phyloP scores from a whole-genome alignment of 2,797 vertebrate genomes.

The Setipinna tenuifilis region DNA sequence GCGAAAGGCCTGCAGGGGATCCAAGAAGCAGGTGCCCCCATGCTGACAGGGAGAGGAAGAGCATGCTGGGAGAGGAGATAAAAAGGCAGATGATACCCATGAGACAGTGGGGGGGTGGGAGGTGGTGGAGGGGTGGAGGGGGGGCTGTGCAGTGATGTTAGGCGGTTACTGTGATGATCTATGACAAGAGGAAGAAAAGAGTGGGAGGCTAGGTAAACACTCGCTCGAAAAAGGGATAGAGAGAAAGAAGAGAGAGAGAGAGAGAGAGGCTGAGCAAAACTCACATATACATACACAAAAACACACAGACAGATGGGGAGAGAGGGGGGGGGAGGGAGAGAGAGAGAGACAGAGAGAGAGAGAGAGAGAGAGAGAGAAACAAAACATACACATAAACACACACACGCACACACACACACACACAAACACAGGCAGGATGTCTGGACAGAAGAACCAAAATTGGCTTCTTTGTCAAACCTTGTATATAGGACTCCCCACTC shows the following conservation, averaged over 20 bases:
- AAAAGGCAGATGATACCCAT: background rate
- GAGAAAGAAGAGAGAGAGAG: too few species aligned
- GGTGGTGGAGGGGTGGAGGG: too few species aligned
- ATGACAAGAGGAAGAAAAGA: background rate
- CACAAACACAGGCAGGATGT: background rate
- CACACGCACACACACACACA: too few species aligned
- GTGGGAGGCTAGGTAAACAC: background rate
- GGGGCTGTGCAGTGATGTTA: background rate
- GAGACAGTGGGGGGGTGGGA: background rate
- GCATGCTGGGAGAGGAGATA: constrained; percentile 65
- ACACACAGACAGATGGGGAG: too few species aligned
- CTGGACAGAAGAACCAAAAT: background rate
- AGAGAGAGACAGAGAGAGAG: too few species aligned
- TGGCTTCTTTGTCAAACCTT: background rate
- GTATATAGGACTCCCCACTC: background rate
- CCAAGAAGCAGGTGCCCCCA: constrained; percentile 74
- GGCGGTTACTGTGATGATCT: constrained; percentile 7
- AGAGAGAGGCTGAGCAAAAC: too few species aligned
- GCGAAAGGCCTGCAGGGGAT: constrained; percentile 69
- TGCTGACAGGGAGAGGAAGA: constrained; percentile 79
- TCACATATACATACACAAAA: too few species aligned
- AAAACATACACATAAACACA: too few species aligned
- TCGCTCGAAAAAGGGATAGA: background rate
- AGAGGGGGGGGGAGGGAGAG: too few species aligned
- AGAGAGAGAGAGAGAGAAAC: too few species aligned